phyloP scores from a whole-genome alignment of 2,888 invertebrate genomes.

The Phengaris alcon region DNA sequence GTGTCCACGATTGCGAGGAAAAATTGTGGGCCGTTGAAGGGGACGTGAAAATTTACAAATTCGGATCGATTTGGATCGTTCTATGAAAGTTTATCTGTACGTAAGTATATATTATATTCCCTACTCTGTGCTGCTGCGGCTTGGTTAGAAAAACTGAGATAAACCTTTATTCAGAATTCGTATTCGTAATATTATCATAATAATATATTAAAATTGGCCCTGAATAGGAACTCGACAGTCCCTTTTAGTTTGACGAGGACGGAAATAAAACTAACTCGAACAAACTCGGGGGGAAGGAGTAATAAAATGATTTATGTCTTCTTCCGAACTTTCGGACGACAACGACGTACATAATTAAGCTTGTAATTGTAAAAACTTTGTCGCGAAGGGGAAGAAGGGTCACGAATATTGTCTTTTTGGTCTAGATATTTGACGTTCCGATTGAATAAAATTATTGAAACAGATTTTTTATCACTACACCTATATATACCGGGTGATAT shows the following conservation, averaged over 20 bases:
- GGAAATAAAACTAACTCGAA: conserved; percentile 27
- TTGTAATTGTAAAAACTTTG: conserved; percentile 32
- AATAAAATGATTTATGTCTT: conserved; percentile 35
- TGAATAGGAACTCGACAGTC: conserved; percentile 5
- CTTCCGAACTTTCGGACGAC: conserved; percentile 32
- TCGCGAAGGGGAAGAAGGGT: neutral
- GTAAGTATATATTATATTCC: neutral
- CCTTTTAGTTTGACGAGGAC: conserved; percentile 24
- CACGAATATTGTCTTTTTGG: conserved; percentile 4
- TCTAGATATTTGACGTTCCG: neutral
- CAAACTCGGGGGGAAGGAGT: conserved; percentile 30
- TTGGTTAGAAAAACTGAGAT: neutral
- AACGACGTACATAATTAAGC: conserved; percentile 39
- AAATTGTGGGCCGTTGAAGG: too few relatives aligned
- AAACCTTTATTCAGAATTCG: neutral
- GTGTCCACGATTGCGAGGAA: too few relatives aligned
- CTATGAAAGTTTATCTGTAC: too few relatives aligned
- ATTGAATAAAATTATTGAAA: too few relatives aligned
- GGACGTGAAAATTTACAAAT: too few relatives aligned
- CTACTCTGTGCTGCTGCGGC: neutral
- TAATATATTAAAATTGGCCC: conserved; percentile 24
- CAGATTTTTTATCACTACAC: too few relatives aligned
- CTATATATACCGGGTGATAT: too few relatives aligned
- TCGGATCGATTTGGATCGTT: too few relatives aligned
- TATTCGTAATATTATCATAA: neutral